These are phyloP conservation scores for Otolemur garnettii DNA, from an alignment of 2,113 vertebrate species.

Conservation along the genomic window DNA sequence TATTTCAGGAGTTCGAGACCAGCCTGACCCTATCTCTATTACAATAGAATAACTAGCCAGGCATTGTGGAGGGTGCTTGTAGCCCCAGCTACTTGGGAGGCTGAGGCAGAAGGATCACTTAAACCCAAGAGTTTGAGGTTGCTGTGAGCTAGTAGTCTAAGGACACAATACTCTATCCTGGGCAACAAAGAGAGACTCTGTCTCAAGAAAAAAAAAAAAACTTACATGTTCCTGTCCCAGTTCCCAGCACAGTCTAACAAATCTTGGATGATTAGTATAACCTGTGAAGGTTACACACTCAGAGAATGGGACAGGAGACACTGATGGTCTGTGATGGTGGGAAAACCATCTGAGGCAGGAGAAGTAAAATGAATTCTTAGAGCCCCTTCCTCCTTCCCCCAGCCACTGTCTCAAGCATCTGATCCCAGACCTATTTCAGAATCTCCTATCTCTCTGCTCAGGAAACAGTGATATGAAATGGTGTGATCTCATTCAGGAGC, in stretches of 20 bases:
- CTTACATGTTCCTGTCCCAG: background rate
- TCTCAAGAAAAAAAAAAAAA: background rate
- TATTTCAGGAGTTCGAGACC: too few species aligned
- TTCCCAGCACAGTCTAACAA: background rate
- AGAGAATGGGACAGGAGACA: background rate
- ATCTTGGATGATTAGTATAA: background rate
- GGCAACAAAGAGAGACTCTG: too few species aligned
- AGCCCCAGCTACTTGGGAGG: too few species aligned
- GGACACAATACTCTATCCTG: too few species aligned
- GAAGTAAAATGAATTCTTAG: background rate
- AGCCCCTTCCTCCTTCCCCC: background rate
- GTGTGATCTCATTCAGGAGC: slow-evolving; percentile 61
- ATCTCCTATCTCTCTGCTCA: slow-evolving; percentile 51
- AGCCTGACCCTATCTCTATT: too few species aligned
- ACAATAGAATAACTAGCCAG: too few species aligned
- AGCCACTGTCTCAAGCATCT: background rate
- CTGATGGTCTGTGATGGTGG: background rate
- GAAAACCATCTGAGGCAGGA: background rate
- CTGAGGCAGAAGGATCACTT: too few species aligned
- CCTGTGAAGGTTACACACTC: background rate
- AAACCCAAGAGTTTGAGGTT: too few species aligned
- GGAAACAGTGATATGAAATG: slow-evolving; percentile 56
- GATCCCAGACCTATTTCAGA: slow-evolving; percentile 62
- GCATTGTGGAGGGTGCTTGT: too few species aligned
- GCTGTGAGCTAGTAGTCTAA: too few species aligned